Base-by-base conservation (phyloP, 2,888 invertebrate genomes). In the Stenotaenia linearis region DNA sequence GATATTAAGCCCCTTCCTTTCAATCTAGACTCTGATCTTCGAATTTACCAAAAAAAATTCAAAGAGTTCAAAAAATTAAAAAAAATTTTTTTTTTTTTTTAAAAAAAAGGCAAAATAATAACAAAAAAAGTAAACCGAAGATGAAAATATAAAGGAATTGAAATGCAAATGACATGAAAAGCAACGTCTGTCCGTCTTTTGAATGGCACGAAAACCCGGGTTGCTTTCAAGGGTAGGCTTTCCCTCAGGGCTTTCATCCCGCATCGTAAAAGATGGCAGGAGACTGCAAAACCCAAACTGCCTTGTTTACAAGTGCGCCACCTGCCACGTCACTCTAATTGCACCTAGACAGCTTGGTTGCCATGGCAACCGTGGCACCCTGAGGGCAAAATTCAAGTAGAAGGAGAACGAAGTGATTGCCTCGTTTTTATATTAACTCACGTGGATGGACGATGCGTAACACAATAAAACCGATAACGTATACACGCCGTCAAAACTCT, bases 181-280 rank as follows among this genome's bases (percentile, higher is more conserved):
- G 69, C 69, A 69, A 18, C 18, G 50, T 50, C n/a, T 50, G 69
- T 69, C n/a, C 25, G 25, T 69, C 28, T 69, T 25, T 28, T 69
- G 25, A 69, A 69, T 69, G 25, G 28, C 69, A 69, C 15, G 18
- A 50, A 50, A 50, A 50, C 50, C 50, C 69, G 50, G 69, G 69
- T 69, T 69, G 69, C 69, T 69, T 69, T 69, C 69, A 69, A 69
- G 69, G 69, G 69, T 69, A 69, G 69, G 69, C 69, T 69, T 69
- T 28, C 69, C 69, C 69, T 69, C 23, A 25, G 15, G 69, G 25
- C 69, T 69, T 21, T 50, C 50, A 50, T 50, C 50, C 50, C 50
- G 69, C 28, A 61, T 69, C 50, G 69, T 28, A 69, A 69, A 69
- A 69, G 69, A 28, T 69, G 69, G 69, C 23, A 69, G 50, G 50